A percentile compares a stretch with the other conserved stretches of the same genome.
Evolutionary conservation across 2,888 invertebrate species (phyloP).

Genomic region (Microctonus brassicae): DNA sequence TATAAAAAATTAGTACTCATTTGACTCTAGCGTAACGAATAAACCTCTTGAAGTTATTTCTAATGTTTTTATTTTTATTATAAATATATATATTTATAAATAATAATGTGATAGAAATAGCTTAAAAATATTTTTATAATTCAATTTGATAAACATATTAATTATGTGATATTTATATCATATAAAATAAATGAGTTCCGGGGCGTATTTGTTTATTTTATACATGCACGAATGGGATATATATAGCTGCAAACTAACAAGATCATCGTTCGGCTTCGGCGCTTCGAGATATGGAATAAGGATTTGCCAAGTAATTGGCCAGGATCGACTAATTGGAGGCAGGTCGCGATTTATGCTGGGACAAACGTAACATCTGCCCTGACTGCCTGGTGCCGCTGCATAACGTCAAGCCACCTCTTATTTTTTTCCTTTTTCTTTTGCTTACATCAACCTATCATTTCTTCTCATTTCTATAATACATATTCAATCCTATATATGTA

Average conservation of each 20-base stretch:
- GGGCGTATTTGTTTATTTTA: conserved; percentile 29
- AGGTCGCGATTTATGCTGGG: conserved; percentile 44
- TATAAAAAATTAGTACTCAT: too few relatives aligned
- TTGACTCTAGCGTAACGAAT: too few relatives aligned
- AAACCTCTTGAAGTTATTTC: too few relatives aligned
- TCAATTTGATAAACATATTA: neutral
- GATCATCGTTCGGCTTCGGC: conserved; percentile 21
- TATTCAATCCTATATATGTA: too few relatives aligned
- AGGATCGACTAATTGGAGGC: conserved; percentile 55
- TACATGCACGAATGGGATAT: neutral
- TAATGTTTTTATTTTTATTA: too few relatives aligned
- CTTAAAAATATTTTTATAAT: too few relatives aligned
- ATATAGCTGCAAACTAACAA: conserved; percentile 20
- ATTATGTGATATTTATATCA: conserved; percentile 13
- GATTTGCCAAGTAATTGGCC: conserved; percentile 47
- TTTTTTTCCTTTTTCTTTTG: conserved; percentile 25
- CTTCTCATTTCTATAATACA: neutral
- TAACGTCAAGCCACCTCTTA: conserved; percentile 30
- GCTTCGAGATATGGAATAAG: conserved; percentile 25
- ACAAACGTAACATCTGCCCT: conserved; percentile 45
- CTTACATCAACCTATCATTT: conserved; percentile 21
- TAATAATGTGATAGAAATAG: too few relatives aligned
- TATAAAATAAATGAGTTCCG: conserved; percentile 17
- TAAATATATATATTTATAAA: too few relatives aligned
- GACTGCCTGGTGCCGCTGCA: conserved; percentile 19